Evolutionary conservation across 2,888 invertebrate species (phyloP).

Genomic region (Zhuqinia jingwanae): DNA sequence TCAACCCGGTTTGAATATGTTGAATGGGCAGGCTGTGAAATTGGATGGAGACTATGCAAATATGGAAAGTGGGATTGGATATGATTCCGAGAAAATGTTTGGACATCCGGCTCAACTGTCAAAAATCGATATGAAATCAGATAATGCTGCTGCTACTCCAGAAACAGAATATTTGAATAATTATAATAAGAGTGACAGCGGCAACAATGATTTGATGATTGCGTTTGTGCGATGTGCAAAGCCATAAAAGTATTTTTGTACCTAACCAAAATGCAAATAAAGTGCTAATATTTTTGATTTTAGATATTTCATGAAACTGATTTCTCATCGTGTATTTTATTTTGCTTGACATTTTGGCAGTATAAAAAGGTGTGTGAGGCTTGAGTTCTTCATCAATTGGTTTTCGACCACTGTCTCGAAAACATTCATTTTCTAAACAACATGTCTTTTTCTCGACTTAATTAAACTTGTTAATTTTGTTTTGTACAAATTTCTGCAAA

Average conservation of each 20-base stretch:
- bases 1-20: neutral
- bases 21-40: neutral
- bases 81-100: neutral
- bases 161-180: neutral
- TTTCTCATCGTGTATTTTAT: too few relatives aligned
- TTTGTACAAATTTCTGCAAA: too few relatives aligned
- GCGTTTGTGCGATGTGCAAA: slow-evolving; percentile 13
- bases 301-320: neutral
- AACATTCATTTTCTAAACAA: too few relatives aligned
- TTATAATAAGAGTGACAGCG: neutral
- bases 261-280: too few relatives aligned
- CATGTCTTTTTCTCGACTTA: too few relatives aligned
- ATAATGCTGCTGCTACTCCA: neutral
- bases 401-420: too few relatives aligned
- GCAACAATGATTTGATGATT: neutral
- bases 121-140: slow-evolving; percentile 1
- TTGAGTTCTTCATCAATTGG: too few relatives aligned
- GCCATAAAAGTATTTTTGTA: too few relatives aligned
- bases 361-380: too few relatives aligned
- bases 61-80: neutral
- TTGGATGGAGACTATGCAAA: neutral
- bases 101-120: neutral
- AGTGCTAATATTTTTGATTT: neutral
- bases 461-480: too few relatives aligned
- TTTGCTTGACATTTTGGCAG: too few relatives aligned